phyloP scores from a whole-genome alignment of 2,113 vertebrate species.

The Aphelocoma coerulescens region DNA sequence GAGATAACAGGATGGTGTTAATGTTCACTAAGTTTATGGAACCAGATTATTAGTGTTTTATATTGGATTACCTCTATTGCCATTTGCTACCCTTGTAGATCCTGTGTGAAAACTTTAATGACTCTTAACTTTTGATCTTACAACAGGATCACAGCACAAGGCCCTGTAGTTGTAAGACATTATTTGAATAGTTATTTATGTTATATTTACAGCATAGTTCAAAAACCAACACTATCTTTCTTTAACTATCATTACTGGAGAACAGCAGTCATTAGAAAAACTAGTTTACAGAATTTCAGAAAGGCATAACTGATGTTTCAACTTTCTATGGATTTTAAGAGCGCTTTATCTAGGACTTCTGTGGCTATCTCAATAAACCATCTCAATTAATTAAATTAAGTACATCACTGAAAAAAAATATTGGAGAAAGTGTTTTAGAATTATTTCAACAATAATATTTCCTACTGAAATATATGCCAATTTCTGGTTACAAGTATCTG shows the following conservation, averaged over 20 bases:
- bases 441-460: background rate
- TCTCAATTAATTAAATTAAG: background rate
- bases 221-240: background rate
- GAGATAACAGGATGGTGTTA: background rate
- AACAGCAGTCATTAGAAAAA: background rate
- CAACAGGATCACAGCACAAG: background rate
- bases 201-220: background rate
- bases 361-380: background rate
- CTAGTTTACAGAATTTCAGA: background rate
- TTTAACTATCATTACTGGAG: background rate
- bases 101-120: background rate
- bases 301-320: background rate
- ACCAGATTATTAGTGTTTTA: rapidly evolving
- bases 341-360: background rate
- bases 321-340: background rate
- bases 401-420: background rate
- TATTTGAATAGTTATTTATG: background rate
- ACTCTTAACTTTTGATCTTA: background rate
- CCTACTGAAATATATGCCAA: background rate
- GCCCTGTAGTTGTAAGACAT: background rate
- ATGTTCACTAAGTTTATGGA: background rate
- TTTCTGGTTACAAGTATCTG: background rate
- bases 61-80: background rate
- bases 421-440: background rate
- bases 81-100: background rate